Conservation (phyloP, 2,797 vertebrate genomes). For the Neosilurus mollespiculum region DNA sequence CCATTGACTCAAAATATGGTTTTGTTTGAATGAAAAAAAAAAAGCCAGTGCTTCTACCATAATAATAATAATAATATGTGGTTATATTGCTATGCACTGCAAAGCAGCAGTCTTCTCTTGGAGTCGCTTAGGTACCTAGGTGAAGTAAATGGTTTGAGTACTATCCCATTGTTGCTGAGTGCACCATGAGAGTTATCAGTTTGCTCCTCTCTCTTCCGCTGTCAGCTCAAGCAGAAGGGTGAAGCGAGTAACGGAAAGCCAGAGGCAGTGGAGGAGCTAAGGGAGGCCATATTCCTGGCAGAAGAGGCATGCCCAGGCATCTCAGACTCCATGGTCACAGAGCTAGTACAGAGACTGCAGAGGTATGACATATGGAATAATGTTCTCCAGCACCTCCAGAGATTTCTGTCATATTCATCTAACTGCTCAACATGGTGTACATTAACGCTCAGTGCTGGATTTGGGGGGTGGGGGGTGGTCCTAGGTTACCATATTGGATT, state of each 20-base stretch:
- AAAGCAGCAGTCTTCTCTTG: neutral
- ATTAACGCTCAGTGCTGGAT: neutral
- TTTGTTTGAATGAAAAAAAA: neutral
- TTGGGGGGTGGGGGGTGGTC: neutral
- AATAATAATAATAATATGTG: neutral
- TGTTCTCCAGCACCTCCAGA: neutral
- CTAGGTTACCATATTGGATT: too few species aligned
- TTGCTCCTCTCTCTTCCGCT: slow-evolving; percentile 22
- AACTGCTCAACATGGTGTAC: neutral
- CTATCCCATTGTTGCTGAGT: neutral
- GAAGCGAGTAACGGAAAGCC: slow-evolving; percentile 82
- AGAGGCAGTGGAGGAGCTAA: slow-evolving; percentile 84
- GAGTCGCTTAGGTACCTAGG: neutral
- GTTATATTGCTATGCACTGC: neutral
- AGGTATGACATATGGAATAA: slow-evolving; percentile 71
- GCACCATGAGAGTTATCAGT: neutral
- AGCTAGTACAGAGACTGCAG: slow-evolving; percentile 89
- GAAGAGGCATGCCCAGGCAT: slow-evolving; percentile 91
- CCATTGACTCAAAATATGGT: neutral
- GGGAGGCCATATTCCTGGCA: slow-evolving; percentile 84
- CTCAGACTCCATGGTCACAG: slow-evolving; percentile 89
- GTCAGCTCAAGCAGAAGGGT: slow-evolving; percentile 87
- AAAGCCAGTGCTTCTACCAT: neutral
- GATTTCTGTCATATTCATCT: neutral
- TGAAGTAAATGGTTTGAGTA: slow-evolving; percentile 3